Percentiles rank a stretch among this genome's conserved stretches.
Evolutionary conservation across 1,140 invertebrate genomes (phyloP).

Genomic region (Drosophila sulfurigaster): DNA sequence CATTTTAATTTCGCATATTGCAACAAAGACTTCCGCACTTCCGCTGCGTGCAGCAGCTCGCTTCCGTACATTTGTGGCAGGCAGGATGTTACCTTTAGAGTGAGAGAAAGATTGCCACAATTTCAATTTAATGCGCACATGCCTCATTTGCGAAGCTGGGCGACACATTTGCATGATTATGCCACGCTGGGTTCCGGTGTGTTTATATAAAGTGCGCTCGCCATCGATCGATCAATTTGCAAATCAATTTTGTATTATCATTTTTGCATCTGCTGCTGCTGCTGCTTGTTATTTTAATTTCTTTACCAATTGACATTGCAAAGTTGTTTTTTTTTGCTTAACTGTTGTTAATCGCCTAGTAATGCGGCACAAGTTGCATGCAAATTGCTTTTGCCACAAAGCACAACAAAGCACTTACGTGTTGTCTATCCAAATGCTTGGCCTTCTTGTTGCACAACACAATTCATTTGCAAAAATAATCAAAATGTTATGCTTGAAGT

Average conservation of each 20-base stretch:
- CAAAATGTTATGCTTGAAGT: background rate
- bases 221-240: slow-evolving; percentile 22
- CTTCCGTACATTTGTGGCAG: slow-evolving; percentile 31
- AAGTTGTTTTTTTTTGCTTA: slow-evolving; percentile 15
- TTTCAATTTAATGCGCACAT: slow-evolving; percentile 34
- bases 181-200: slow-evolving; percentile 66
- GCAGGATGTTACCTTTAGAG: slow-evolving; percentile 36
- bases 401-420: background rate
- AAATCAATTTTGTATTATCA: slow-evolving; percentile 40
- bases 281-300: slow-evolving; percentile 20
- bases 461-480: slow-evolving; percentile 11
- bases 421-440: background rate
- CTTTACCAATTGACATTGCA: slow-evolving; percentile 21
- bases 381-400: slow-evolving; percentile 5
- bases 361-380: slow-evolving; percentile 10
- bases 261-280: slow-evolving; percentile 4
- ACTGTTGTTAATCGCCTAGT: slow-evolving; percentile 33
- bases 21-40: slow-evolving; percentile 38
- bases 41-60: slow-evolving; percentile 16
- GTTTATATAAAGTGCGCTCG: slow-evolving; percentile 15
- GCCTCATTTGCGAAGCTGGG: slow-evolving; percentile 41
- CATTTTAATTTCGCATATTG: slow-evolving; percentile 47
- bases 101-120: slow-evolving; percentile 26
- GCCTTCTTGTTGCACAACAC: slow-evolving; percentile 3
- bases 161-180: slow-evolving; percentile 78